These are phyloP conservation scores for Steinernema carpocapsae DNA, from an alignment of 2,888 invertebrate genomes.

Conservation along the genomic window DNA sequence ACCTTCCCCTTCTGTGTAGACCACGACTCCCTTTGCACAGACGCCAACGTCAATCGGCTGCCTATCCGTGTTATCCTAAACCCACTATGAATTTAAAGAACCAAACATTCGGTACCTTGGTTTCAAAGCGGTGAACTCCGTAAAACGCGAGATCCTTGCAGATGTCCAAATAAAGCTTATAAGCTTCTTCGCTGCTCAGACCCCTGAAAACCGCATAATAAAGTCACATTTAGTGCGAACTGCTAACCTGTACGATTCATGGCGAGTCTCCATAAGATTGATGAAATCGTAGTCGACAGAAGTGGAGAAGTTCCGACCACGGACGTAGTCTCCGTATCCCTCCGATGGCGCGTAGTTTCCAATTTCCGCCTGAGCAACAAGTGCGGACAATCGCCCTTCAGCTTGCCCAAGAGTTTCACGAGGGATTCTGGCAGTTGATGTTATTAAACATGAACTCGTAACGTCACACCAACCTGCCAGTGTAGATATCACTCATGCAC, in stretches of 20 bases:
- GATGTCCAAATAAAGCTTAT: background rate
- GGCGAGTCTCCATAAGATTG: too few relatives aligned
- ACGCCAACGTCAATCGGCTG: background rate
- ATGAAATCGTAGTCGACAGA: background rate
- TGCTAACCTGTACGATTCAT: too few relatives aligned
- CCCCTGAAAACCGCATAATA: background rate
- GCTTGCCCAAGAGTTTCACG: background rate
- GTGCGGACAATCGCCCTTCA: background rate
- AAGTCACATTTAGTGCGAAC: too few relatives aligned
- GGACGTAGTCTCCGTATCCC: background rate
- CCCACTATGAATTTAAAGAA: background rate
- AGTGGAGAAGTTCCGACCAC: background rate
- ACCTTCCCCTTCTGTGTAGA: background rate
- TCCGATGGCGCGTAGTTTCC: background rate
- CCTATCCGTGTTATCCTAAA: background rate
- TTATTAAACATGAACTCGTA: background rate
- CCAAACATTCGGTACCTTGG: background rate
- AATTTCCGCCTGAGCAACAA: background rate
- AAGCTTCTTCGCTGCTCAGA: background rate
- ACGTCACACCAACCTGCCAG: background rate
- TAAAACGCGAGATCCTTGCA: background rate
- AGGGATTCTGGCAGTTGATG: background rate
- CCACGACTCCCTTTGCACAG: background rate
- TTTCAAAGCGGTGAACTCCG: background rate
- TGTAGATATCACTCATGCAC: background rate